Evolutionary conservation across 1,140 invertebrate species (phyloP).

Genomic region (Drosophila biarmipes): DNA sequence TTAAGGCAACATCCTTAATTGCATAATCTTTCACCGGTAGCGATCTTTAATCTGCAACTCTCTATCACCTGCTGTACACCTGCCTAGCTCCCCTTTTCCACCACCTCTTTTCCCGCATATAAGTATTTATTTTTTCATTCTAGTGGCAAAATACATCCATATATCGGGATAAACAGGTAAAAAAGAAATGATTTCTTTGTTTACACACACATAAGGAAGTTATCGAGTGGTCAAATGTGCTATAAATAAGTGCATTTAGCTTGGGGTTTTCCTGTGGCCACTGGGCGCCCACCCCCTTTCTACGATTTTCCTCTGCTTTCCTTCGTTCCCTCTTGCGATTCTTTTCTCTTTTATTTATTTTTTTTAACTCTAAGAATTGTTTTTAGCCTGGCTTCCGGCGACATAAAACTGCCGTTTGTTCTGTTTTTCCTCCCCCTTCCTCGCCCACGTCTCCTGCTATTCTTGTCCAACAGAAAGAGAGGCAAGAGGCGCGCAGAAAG

Average conservation of each 20-base stretch:
- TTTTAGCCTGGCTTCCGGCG: slow-evolving; percentile 73
- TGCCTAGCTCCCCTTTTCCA: neutral
- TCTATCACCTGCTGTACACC: slow-evolving; percentile 14
- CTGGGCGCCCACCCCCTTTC: slow-evolving; percentile 15
- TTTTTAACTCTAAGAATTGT: slow-evolving; percentile 15
- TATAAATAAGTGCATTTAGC: slow-evolving; percentile 72
- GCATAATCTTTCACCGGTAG: slow-evolving; percentile 10
- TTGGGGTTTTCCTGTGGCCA: slow-evolving; percentile 22
- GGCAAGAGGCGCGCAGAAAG: neutral
- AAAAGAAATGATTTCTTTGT: slow-evolving; percentile 35
- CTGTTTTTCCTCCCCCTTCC: slow-evolving; percentile 17
- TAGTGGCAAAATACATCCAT: neutral
- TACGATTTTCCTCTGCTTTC: slow-evolving; percentile 1
- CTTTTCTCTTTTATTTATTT: slow-evolving; percentile 56
- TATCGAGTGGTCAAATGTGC: slow-evolving; percentile 42
- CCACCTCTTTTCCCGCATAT: neutral
- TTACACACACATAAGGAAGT: slow-evolving; percentile 49
- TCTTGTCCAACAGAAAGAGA: neutral
- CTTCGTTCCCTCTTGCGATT: slow-evolving; percentile 6
- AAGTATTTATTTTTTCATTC: neutral
- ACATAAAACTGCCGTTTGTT: slow-evolving; percentile 77
- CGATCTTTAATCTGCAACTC: slow-evolving; percentile 8
- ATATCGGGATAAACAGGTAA: slow-evolving; percentile 23
- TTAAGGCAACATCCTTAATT: neutral
- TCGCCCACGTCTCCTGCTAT: neutral